phyloP scores from a whole-genome alignment of 1,140 invertebrate species.

The Diorhabda carinulata region DNA sequence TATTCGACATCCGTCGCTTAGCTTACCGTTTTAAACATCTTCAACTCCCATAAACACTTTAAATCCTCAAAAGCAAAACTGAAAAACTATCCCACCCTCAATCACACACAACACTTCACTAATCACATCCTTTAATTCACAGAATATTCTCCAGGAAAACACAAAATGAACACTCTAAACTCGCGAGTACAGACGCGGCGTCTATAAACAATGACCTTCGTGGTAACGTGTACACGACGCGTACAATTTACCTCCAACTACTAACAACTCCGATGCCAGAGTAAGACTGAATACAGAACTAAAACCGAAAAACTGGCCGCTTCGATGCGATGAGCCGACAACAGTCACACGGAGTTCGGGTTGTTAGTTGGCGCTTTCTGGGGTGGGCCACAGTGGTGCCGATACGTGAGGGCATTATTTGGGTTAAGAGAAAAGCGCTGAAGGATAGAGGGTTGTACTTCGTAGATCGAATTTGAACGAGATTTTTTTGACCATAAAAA shows the following conservation, averaged over 20 bases:
- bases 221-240: not conserved
- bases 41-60: not conserved
- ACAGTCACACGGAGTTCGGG: not conserved
- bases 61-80: not conserved
- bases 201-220: not conserved
- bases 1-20: not conserved
- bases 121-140: not conserved
- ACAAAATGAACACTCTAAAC: not conserved
- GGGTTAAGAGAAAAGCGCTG: not conserved
- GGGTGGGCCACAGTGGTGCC: not conserved
- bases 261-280: not conserved
- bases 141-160: not conserved
- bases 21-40: constrained; percentile 2
- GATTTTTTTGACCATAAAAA: too few relatives aligned
- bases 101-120: not conserved
- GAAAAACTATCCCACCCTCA: not conserved
- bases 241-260: not conserved
- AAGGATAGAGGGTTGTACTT: not conserved
- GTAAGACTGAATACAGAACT: not conserved
- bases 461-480: too few relatives aligned
- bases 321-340: not conserved
- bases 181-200: not conserved
- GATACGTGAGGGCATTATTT: not conserved
- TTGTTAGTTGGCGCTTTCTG: constrained; percentile 1
- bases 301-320: not conserved